Conservation (phyloP, 2,888 invertebrate species). For the Harpagoxenus sublaevis region DNA sequence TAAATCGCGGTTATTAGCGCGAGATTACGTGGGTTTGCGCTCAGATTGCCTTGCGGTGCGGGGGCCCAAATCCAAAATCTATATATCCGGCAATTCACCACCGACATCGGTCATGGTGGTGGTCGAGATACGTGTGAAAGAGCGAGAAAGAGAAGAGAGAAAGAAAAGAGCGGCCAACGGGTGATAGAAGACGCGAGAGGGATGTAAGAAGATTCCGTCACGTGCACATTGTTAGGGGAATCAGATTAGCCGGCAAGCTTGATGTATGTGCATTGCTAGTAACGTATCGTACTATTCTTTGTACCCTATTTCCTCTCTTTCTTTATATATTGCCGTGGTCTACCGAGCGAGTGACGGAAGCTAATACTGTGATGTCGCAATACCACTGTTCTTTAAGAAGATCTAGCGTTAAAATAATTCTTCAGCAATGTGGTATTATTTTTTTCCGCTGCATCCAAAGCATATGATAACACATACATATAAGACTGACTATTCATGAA, state of each 20-base stretch:
- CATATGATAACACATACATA: slow-evolving; percentile 60
- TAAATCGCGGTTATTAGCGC: slow-evolving; percentile 86
- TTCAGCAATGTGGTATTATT: slow-evolving; percentile 74
- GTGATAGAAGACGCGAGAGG: slow-evolving; percentile 63
- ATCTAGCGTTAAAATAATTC: slow-evolving; percentile 80
- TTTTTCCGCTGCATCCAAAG: slow-evolving; percentile 67
- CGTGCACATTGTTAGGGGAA: slow-evolving; percentile 86
- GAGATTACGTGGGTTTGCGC: slow-evolving; percentile 84
- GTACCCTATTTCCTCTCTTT: slow-evolving; percentile 44
- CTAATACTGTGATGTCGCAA: slow-evolving; percentile 78
- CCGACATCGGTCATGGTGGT: slow-evolving; percentile 39
- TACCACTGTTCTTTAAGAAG: slow-evolving; percentile 82
- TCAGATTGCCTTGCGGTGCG: slow-evolving; percentile 75
- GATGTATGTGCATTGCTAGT: slow-evolving; percentile 84
- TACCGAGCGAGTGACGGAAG: slow-evolving; percentile 72
- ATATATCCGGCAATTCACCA: slow-evolving; percentile 75
- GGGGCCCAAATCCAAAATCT: slow-evolving; percentile 84
- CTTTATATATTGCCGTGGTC: slow-evolving; percentile 62
- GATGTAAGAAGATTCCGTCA: slow-evolving; percentile 86
- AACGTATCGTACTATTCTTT: slow-evolving; percentile 68
- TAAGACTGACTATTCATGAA: background rate
- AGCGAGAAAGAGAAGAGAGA: slow-evolving; percentile 29
- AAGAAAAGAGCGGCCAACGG: slow-evolving; percentile 6
- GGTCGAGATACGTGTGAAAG: background rate
- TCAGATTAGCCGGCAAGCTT: slow-evolving; percentile 85